A percentile compares a stretch with the other conserved stretches of the same genome.
phyloP scores from a whole-genome alignment of 2,113 vertebrate genomes.

The Rutilus rutilus region DNA sequence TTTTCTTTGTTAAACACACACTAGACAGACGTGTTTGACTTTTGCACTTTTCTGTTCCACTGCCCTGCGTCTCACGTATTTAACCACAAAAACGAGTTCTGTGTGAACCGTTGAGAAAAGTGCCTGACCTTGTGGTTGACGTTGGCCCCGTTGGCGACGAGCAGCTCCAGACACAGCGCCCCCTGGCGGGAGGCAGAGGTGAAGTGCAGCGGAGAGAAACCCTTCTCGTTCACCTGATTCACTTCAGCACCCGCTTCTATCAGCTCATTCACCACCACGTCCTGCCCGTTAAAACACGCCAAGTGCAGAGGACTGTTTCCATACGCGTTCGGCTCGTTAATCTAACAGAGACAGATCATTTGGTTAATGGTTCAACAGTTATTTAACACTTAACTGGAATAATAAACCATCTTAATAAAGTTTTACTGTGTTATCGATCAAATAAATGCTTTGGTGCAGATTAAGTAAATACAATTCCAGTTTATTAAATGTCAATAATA shows the following conservation, averaged over 20 bases:
- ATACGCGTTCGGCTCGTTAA: conserved; percentile 95
- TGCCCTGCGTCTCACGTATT: no score
- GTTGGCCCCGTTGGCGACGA: conserved; percentile 94
- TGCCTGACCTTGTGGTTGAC: conserved; percentile 91
- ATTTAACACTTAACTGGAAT: background rate
- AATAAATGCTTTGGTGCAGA: background rate
- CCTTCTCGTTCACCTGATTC: conserved; percentile 96
- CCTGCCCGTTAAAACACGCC: conserved; percentile 98
- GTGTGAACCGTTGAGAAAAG: background rate
- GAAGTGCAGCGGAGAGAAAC: conserved; percentile 95
- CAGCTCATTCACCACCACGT: conserved; percentile 96
- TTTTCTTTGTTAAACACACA: no score
- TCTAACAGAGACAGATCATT: conserved; percentile 70
- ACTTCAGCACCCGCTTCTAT: conserved; percentile 95
- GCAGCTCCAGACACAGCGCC: conserved; percentile 92
- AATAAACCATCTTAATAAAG: background rate
- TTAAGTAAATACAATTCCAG: background rate
- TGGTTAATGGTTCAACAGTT: background rate
- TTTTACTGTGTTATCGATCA: background rate
- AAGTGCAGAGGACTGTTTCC: conserved; percentile 97
- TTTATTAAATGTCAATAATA: background rate
- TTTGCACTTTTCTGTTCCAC: no score
- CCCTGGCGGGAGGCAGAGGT: conserved; percentile 95
- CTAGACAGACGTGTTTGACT: no score
- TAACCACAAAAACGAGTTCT: no score